phyloP scores from a whole-genome alignment of 2,888 invertebrate genomes.

The Meliscaeva auricollis region DNA sequence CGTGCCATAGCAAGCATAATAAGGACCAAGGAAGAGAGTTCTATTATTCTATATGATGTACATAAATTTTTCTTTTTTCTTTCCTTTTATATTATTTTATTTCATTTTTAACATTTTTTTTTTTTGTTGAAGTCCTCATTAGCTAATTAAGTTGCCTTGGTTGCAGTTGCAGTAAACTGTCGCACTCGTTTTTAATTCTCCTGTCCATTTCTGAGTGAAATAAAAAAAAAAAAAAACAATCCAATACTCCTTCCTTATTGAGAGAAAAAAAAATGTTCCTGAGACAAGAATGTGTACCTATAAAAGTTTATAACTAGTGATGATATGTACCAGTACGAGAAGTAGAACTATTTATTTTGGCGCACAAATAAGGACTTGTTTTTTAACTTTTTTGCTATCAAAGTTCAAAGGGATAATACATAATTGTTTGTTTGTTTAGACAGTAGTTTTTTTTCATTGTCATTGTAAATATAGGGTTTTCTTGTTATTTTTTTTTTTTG shows the following conservation, averaged over 20 bases:
- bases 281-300: too few species aligned
- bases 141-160: slow-evolving; percentile 73
- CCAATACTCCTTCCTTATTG: too few species aligned
- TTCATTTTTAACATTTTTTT: slow-evolving; percentile 20
- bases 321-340: too few species aligned
- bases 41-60: slow-evolving; percentile 12
- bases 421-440: too few species aligned
- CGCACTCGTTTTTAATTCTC: slow-evolving; percentile 25
- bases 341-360: too few species aligned
- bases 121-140: slow-evolving; percentile 63
- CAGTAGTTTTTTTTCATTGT: too few species aligned
- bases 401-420: too few species aligned
- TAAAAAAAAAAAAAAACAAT: slow-evolving; percentile 21
- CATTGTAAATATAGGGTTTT: too few species aligned
- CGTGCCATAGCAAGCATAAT: slow-evolving; percentile 25
- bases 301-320: too few species aligned
- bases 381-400: too few species aligned
- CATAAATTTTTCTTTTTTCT: slow-evolving; percentile 19
- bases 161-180: slow-evolving; percentile 59
- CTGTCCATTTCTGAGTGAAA: slow-evolving; percentile 16
- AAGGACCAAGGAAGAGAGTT: slow-evolving; percentile 19
- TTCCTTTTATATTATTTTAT: slow-evolving; percentile 37
- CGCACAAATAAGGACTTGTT: too few species aligned
- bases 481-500: too few species aligned
- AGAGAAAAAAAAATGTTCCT: neutral